Evolutionary conservation across 2,888 invertebrate genomes (phyloP), one percentile per base, ranked within the genome.

Genomic region (Cyaniris semiargus): DNA sequence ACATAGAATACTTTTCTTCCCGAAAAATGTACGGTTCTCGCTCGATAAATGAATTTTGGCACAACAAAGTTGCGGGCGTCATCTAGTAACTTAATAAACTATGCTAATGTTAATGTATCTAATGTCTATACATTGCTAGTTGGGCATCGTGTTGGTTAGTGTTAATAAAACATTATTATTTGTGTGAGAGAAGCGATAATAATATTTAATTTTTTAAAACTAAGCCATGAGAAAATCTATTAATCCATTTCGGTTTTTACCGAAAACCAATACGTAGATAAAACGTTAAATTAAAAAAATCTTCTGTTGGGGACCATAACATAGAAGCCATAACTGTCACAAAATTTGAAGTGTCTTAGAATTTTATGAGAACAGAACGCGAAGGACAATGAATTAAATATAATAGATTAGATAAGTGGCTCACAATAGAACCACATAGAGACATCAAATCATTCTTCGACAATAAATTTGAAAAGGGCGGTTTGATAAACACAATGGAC

Each of bases 401-500:
- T 85, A 89, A 91, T 87, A 88, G 91, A 94, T 93, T 92, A 92
- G 94, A 93, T 94, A 94, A 92, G 89, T 92, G 89, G 85, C 83
- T 82, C 85, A 93, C 92, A 93, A 94, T 90, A 82, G 90, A 86
- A 83, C 84, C 86, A 85, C 86, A 93, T 94, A 93, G 92, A 93
- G 93, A 94, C 93, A 92, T 93, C 94, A 93, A 92, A 93, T 93
- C 90, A 91, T 91, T 90, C 89, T 86, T 86, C 86, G 85, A 92
- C 92, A 91, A 90, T 94, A 94, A 93, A 93, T 93, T 90, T 87
- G 84, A 86, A 89, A 90, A 90, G 90, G 89, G 88, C 92, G 92
- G 89, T 91, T 91, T 86, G 88, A 89, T 88, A 86, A 80, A 85
- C 83, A 87, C 86, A 93, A 90, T 84, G 85, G 88, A 86, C 86